phyloP scores from a whole-genome alignment of 2,888 invertebrate species.

The Galerucella calmariensis region DNA sequence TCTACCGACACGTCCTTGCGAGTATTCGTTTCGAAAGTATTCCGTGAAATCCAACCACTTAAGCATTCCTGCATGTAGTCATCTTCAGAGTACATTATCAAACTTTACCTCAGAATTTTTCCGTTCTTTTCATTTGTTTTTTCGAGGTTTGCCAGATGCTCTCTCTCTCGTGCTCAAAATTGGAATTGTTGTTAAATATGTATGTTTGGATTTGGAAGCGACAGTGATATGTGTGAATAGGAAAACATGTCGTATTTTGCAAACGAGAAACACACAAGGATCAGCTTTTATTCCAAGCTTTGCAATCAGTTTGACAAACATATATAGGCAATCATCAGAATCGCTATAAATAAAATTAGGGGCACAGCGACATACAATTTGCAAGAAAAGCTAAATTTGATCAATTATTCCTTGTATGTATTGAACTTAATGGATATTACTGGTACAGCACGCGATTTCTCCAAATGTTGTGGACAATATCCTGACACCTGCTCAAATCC shows the following conservation, averaged over 20 bases:
- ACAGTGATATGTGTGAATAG: slow-evolving; percentile 30
- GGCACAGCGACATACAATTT: too few relatives aligned
- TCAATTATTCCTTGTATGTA: too few relatives aligned
- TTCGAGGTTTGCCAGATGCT: slow-evolving; percentile 19
- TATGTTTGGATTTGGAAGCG: slow-evolving; percentile 28
- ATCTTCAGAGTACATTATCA: slow-evolving; percentile 36
- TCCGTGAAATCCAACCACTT: slow-evolving; percentile 37
- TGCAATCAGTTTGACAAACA: slow-evolving; percentile 3
- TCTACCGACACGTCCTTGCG: slow-evolving; percentile 5
- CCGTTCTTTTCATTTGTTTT: slow-evolving; percentile 20
- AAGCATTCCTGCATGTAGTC: slow-evolving; percentile 38
- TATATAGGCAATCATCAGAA: too few relatives aligned
- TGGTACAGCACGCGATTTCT: too few relatives aligned
- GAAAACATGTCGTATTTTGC: slow-evolving; percentile 15
- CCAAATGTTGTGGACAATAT: too few relatives aligned
- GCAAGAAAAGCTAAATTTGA: too few relatives aligned
- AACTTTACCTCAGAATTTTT: slow-evolving; percentile 23
- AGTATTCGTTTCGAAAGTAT: slow-evolving; percentile 33
- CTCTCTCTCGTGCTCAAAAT: slow-evolving; percentile 22
- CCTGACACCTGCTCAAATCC: too few relatives aligned
- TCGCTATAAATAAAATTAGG: too few relatives aligned
- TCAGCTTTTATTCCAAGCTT: slow-evolving; percentile 11
- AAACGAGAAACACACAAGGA: slow-evolving; percentile 15
- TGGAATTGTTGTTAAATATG: slow-evolving; percentile 31
- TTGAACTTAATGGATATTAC: too few relatives aligned